phyloP scores from a whole-genome alignment of 2,888 invertebrate species.

The Heterodera filipjevi region DNA sequence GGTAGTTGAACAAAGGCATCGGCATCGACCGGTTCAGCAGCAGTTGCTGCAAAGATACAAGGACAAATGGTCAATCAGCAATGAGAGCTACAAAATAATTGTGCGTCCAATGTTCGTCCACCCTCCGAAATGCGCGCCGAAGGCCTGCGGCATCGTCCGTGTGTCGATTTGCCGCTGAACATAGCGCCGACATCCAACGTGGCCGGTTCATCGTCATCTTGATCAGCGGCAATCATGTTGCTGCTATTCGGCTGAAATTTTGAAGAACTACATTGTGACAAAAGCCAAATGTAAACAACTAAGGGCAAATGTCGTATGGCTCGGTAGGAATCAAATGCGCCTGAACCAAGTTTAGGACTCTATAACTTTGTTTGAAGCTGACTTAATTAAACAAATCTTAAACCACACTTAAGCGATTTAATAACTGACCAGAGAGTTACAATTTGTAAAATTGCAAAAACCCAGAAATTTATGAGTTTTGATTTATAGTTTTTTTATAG shows the following conservation, averaged over 20 bases:
- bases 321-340: too few species aligned
- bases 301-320: too few species aligned
- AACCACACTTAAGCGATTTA: too few species aligned
- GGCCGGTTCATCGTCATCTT: conserved; percentile 13
- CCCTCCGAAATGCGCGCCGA: conserved; percentile 9
- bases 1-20: background rate
- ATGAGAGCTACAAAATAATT: background rate
- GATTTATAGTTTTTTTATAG: too few species aligned
- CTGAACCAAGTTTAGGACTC: too few species aligned
- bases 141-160: conserved; percentile 13
- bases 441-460: too few species aligned
- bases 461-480: too few species aligned
- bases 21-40: too few species aligned
- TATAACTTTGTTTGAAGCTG: too few species aligned
- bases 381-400: too few species aligned
- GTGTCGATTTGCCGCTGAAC: conserved; percentile 17
- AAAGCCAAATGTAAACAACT: too few species aligned
- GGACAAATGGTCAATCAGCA: background rate
- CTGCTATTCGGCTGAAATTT: background rate
- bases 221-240: background rate
- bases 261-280: background rate
- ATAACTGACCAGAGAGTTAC: too few species aligned
- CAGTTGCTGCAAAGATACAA: background rate
- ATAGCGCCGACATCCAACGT: conserved; percentile 17
- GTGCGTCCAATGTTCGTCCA: background rate